Percentiles rank a stretch among this genome's conserved stretches.
Conservation (phyloP, 92 coral and sea anemone genomes). For the Metridium senile region DNA sequence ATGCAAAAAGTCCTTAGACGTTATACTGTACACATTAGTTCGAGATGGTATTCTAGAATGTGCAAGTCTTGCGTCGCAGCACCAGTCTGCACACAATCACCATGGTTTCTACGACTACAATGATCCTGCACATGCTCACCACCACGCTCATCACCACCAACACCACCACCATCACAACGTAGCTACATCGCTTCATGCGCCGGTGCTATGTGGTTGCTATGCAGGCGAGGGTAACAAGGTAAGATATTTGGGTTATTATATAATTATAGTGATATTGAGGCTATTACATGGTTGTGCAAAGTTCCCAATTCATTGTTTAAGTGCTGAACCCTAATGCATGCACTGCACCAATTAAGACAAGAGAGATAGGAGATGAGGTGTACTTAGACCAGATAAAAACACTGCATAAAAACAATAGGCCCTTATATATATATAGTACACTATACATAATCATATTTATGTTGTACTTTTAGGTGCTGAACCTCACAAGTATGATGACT, state of each 20-base stretch:
- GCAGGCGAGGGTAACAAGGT: conserved; percentile 89
- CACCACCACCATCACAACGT: conserved; percentile 99
- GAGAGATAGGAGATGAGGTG: too few relatives aligned
- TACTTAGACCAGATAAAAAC: too few relatives aligned
- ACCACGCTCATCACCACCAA: conserved; percentile 93
- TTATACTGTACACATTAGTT: conserved; percentile 84
- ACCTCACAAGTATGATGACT: conserved; percentile 85
- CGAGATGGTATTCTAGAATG: conserved; percentile 92
- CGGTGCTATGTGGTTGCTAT: conserved; percentile 93
- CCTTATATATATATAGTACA: too few relatives aligned
- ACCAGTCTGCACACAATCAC: conserved; percentile 92
- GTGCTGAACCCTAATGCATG: too few relatives aligned
- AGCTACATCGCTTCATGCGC: conserved; percentile 77
- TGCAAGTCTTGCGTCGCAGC: conserved; percentile 85
- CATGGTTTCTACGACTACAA: conserved; percentile 96
- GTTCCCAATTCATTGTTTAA: too few relatives aligned
- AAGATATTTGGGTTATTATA: conserved; percentile 1
- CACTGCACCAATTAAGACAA: too few relatives aligned
- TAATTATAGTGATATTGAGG: too few relatives aligned
- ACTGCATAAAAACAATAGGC: too few relatives aligned
- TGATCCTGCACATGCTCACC: conserved; percentile 90
- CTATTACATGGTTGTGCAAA: too few relatives aligned
- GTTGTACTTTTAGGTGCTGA: conserved; percentile 49
- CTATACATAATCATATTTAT: neutral
- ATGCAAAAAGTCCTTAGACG: conserved; percentile 51